Evolutionary conservation across 1,140 invertebrate genomes (phyloP), one percentile per base, ranked within the genome.

Genomic region (Hyles vespertilio): DNA sequence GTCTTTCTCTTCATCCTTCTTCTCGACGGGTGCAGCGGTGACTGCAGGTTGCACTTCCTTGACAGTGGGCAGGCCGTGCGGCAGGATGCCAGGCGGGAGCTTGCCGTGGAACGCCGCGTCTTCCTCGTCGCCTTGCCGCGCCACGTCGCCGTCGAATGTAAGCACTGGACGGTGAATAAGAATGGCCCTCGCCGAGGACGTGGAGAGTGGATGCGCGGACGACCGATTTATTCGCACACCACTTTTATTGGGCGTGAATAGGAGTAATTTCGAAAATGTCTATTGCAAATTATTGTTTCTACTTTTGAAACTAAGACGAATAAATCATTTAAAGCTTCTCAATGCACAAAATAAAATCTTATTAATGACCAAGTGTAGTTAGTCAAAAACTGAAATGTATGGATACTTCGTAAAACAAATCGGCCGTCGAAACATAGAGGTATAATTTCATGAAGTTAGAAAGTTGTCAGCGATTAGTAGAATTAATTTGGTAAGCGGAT

Each of bases 81-180:
- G 95, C 54, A 98, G 92, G 67, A 97, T 97, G 32, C 96, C 96
- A 5, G 96, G 96, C n/a, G 96, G 96, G 53, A 97, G 91, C 81
- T 97, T 97, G 65, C 94, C 95, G 70, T 95, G 94, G 89, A 94
- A 95, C 51, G 93, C 94, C 65, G 79, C 82, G 74, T 98, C 97
- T 89, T 97, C 96, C 82, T 98, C 97, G 91, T 98, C 97, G 92
- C 96, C 96, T 95, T 96, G 96, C 90, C 94, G 86, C 57, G 80
- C 85, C 74, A 69, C 83, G 74, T 88, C 93, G 92, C 98, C 97
- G 93, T 96, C 96, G 96, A 97, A 99, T 92, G 97, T 98, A 93
- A 99, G 96, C 96, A 98, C 97, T 99, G 93, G 94, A 91, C 91
- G 95, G 95, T 95, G 94, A 96, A 96, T 96, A 96, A 96, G 93